Evolutionary conservation across 2,888 invertebrate species (phyloP).

Genomic region (Dryococelus australis): DNA sequence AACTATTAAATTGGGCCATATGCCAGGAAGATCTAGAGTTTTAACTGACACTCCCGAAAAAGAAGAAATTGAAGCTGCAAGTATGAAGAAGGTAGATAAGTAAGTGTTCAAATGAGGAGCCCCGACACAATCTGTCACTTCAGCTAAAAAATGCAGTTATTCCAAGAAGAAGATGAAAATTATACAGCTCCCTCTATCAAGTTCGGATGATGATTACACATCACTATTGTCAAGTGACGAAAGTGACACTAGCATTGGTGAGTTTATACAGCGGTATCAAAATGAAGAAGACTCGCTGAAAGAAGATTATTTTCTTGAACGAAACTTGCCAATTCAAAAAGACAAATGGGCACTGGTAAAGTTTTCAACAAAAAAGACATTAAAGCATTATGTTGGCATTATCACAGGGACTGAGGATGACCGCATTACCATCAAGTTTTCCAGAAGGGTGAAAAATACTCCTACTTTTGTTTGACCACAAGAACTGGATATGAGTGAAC

Average conservation of each 20-base stretch:
- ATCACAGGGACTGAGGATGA: not conserved
- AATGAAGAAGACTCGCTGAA: not conserved
- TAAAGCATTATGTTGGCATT: not conserved
- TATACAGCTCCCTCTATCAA: not conserved
- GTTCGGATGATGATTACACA: not conserved
- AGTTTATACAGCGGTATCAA: not conserved
- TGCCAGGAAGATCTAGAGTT: slow-evolving; percentile 6
- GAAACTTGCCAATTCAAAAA: not conserved
- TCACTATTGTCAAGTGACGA: not conserved
- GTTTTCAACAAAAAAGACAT: not conserved
- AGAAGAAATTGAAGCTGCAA: not conserved
- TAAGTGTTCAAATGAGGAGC: too few relatives aligned
- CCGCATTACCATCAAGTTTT: not conserved
- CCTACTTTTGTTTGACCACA: not conserved
- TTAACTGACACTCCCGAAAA: not conserved
- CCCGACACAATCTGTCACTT: too few relatives aligned
- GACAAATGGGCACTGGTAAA: not conserved
- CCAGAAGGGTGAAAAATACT: not conserved
- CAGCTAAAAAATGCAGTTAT: not conserved
- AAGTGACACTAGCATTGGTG: not conserved
- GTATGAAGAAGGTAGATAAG: not conserved
- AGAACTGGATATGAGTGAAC: not conserved
- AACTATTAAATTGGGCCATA: not conserved
- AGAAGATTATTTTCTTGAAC: not conserved
- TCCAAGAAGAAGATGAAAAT: not conserved